Conservation (phyloP, 2,888 invertebrate genomes). For the Pollenia labialis region DNA sequence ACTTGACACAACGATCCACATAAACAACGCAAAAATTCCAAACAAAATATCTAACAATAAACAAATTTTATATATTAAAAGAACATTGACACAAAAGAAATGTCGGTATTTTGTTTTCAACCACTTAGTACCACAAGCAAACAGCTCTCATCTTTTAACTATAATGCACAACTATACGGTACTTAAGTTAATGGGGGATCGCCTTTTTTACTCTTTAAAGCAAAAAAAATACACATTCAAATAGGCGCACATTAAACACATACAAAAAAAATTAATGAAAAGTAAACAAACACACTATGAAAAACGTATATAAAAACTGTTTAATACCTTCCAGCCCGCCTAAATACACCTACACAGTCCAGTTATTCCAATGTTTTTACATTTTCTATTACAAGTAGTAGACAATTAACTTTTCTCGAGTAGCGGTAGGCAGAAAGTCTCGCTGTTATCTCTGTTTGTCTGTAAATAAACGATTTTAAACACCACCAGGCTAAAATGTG, state of each 20-base stretch:
- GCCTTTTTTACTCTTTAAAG: not conserved
- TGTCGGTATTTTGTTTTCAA: not conserved
- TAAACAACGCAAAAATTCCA: too few species aligned
- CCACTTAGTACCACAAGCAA: constrained; percentile 8
- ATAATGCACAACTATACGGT: constrained; percentile 14
- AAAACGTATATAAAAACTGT: not conserved
- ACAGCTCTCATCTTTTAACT: not conserved
- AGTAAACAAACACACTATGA: constrained; percentile 5
- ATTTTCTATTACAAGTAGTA: not conserved
- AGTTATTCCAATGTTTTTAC: not conserved
- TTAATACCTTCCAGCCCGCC: not conserved
- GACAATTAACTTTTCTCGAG: not conserved
- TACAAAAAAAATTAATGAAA: constrained; percentile 8
- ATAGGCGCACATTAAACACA: constrained; percentile 34
- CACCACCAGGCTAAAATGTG: constrained; percentile 13
- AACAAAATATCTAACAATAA: not conserved
- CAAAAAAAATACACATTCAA: not conserved
- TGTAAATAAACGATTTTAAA: constrained; percentile 13
- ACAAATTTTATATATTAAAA: not conserved
- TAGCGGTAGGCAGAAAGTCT: too few species aligned
- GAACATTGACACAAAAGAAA: constrained; percentile 1
- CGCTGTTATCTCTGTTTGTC: not conserved
- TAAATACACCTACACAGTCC: constrained; percentile 45
- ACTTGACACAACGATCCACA: too few species aligned
- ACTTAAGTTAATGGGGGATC: constrained; percentile 35